Evolutionary conservation across 2,113 vertebrate genomes (phyloP).

Genomic region (Epinephelus lanceolatus): DNA sequence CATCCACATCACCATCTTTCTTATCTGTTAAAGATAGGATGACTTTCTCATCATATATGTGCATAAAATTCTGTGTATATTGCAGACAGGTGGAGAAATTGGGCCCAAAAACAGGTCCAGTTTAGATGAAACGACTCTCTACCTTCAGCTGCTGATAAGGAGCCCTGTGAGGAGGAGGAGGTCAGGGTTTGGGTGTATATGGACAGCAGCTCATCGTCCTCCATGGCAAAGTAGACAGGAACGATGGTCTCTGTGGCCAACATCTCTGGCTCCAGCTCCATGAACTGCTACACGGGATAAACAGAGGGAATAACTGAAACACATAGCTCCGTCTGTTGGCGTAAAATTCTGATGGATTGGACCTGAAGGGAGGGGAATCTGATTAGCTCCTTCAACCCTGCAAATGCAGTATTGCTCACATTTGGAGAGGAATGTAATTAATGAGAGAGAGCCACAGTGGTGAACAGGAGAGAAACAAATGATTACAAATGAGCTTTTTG

Average conservation of each 20-base stretch:
- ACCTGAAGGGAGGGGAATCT: background rate
- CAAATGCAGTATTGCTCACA: background rate
- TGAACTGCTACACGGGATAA: constrained; percentile 89
- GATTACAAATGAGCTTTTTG: background rate
- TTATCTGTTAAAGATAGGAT: background rate
- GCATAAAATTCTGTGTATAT: no score
- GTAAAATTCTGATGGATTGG: background rate
- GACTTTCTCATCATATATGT: background rate
- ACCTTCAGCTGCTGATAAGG: constrained; percentile 96
- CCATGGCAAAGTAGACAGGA: constrained; percentile 97
- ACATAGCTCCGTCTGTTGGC: background rate
- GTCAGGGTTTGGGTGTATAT: constrained; percentile 95
- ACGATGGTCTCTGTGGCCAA: constrained; percentile 96
- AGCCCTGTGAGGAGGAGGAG: constrained; percentile 92
- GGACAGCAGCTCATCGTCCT: constrained; percentile 95
- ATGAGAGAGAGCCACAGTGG: background rate
- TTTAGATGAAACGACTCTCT: background rate
- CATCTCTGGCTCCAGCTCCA: constrained; percentile 98
- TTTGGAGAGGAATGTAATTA: background rate
- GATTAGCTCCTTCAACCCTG: background rate
- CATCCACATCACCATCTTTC: background rate
- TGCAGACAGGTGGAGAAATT: background rate
- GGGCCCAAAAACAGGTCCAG: background rate
- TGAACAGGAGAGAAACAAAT: background rate
- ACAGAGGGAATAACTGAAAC: background rate